Evolutionary conservation across 2,797 vertebrate genomes (phyloP).

Genomic region (Eleutherodactylus coqui): DNA sequence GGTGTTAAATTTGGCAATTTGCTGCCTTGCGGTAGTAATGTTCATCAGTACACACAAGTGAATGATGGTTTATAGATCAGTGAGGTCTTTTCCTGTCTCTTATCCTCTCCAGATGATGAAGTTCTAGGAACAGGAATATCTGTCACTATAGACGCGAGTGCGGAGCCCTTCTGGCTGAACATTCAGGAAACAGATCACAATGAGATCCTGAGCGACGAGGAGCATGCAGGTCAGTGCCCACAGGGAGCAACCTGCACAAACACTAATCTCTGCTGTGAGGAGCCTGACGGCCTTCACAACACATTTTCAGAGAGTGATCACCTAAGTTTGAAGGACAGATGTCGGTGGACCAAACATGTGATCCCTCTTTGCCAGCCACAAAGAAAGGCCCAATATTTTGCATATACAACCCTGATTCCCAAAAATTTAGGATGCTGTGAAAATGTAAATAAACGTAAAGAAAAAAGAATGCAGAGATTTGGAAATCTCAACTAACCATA

Average conservation of each 20-base stretch:
- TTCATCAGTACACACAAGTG: neutral
- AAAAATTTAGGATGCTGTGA: too few relatives aligned
- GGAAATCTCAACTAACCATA: too few relatives aligned
- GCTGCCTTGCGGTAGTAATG: neutral
- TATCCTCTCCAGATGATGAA: neutral
- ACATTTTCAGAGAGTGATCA: neutral
- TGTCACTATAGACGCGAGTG: constrained; percentile 37
- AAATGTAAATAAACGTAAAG: too few relatives aligned
- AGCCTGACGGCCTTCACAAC: too few relatives aligned
- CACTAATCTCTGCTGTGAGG: neutral
- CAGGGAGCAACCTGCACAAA: neutral
- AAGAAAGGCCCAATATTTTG: too few relatives aligned
- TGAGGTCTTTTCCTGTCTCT: neutral
- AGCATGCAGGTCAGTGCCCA: constrained; percentile 21
- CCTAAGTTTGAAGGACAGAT: neutral
- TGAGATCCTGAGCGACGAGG: neutral
- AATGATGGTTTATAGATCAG: neutral
- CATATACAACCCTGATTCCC: too few relatives aligned
- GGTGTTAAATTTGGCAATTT: neutral
- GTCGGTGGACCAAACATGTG: too few relatives aligned
- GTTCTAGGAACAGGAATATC: constrained; percentile 46
- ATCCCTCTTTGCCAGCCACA: too few relatives aligned
- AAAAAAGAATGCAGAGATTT: too few relatives aligned
- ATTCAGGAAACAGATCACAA: constrained; percentile 31
- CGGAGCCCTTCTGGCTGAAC: constrained; percentile 56